A percentile compares a stretch with the other conserved stretches of the same genome.
Conservation (phyloP, 2,113 vertebrate species). For the Heptranchias perlo region DNA sequence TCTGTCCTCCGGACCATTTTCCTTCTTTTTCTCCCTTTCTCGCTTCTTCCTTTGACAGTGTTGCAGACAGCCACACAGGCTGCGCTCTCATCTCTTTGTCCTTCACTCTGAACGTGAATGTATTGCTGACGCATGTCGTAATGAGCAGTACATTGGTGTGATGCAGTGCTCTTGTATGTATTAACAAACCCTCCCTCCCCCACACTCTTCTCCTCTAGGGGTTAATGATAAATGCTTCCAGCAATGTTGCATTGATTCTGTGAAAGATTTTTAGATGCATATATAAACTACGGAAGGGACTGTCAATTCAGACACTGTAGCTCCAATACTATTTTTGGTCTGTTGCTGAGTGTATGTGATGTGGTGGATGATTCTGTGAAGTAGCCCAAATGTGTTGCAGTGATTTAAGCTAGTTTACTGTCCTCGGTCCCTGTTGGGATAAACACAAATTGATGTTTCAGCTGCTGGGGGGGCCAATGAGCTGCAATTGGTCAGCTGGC, state of each 20-base stretch:
- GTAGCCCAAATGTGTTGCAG: constrained; percentile 42
- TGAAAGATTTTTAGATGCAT: background rate
- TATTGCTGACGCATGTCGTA: constrained; percentile 88
- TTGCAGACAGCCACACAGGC: constrained; percentile 72
- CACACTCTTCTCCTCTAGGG: constrained; percentile 55
- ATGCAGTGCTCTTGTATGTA: constrained; percentile 78
- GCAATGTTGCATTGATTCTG: constrained; percentile 42
- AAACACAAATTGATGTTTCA: constrained; percentile 44
- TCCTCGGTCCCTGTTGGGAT: constrained; percentile 40
- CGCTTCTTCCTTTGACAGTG: constrained; percentile 56
- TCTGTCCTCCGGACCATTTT: constrained; percentile 59
- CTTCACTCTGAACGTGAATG: constrained; percentile 86
- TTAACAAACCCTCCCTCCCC: constrained; percentile 67
- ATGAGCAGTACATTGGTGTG: constrained; percentile 82
- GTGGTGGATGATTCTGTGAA: constrained; percentile 47
- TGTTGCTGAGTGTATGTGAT: constrained; percentile 44
- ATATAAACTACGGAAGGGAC: constrained; percentile 32
- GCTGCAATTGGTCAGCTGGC: constrained; percentile 46
- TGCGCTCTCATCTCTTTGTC: constrained; percentile 83
- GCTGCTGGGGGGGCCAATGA: constrained; percentile 40
- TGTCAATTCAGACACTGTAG: constrained; percentile 43
- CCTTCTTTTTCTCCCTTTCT: constrained; percentile 46
- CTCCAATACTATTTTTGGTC: constrained; percentile 53
- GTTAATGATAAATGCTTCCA: constrained; percentile 52
- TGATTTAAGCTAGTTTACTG: constrained; percentile 40